Conservation (phyloP, 2,113 vertebrate species). For the Zosterops pallidus region DNA sequence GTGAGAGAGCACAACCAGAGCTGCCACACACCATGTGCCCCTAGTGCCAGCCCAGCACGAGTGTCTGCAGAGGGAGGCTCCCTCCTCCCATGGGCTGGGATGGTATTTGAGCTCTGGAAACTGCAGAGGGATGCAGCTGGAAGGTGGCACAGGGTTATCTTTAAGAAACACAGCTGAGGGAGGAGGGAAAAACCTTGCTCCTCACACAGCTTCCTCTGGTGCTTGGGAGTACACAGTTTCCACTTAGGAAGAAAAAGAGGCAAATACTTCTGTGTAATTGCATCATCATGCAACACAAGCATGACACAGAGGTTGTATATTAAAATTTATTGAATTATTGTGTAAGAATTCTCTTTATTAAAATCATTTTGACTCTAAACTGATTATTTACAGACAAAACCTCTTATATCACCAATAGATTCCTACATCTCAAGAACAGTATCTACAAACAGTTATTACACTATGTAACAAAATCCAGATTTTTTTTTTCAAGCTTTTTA, state of each 20-base stretch:
- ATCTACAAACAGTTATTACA: constrained; percentile 76
- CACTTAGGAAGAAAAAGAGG: not conserved
- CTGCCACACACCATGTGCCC: accelerated
- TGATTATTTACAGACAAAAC: constrained; percentile 85
- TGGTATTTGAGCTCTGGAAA: not conserved
- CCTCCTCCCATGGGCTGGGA: not conserved
- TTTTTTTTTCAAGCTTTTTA: constrained; percentile 57
- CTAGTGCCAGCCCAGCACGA: not conserved
- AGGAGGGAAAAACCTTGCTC: not conserved
- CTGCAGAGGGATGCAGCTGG: not conserved
- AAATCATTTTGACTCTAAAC: constrained; percentile 75
- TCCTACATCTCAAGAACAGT: constrained; percentile 70
- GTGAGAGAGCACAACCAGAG: not conserved
- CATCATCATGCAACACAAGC: not conserved
- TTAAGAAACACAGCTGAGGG: accelerated
- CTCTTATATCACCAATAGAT: constrained; percentile 74
- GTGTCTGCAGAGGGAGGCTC: not conserved
- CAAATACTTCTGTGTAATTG: no score
- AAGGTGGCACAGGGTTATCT: not conserved
- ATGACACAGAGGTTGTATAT: constrained; percentile 41
- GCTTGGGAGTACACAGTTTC: not conserved
- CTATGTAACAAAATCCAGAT: constrained; percentile 64
- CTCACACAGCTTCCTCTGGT: not conserved
- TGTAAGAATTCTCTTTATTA: constrained; percentile 79
- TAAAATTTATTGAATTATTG: constrained; percentile 78